A percentile compares a stretch with the other conserved stretches of the same genome.
Evolutionary conservation across 92 coral and sea anemone species (phyloP).

Genomic region (Parazoanthus swiftii): DNA sequence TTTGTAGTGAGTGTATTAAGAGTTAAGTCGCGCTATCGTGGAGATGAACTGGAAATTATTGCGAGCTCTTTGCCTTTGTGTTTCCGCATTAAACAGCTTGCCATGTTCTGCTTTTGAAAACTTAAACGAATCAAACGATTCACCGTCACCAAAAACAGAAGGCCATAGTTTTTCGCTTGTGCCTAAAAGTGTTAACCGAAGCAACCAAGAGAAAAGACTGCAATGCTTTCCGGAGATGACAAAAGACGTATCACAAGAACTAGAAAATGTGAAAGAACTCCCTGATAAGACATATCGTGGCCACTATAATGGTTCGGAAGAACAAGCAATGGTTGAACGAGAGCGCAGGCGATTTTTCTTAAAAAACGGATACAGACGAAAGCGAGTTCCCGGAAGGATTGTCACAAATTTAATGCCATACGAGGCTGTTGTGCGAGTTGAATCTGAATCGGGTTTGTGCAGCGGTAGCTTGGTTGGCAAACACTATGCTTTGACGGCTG

Average conservation of each 20-base stretch:
- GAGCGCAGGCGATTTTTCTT: not conserved
- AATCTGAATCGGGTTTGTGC: not conserved
- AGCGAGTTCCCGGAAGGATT: not conserved
- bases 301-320: not conserved
- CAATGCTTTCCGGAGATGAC: not conserved
- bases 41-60: not conserved
- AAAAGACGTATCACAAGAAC: not conserved
- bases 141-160: not conserved
- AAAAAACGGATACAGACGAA: constrained; percentile 1
- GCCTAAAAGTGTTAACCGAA: not conserved
- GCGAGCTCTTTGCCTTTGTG: not conserved
- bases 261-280: not conserved
- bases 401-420: constrained; percentile 28
- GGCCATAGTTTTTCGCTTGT: not conserved
- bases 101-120: not conserved
- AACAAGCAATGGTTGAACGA: not conserved
- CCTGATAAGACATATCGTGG: not conserved
- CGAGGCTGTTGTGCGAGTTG: constrained; percentile 27
- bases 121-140: not conserved
- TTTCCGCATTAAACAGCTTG: not conserved
- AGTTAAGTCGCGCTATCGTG: not conserved
- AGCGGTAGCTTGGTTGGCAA: constrained; percentile 23
- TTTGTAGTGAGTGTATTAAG: not conserved
- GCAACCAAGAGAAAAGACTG: not conserved
- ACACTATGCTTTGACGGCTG: constrained; percentile 10